Evolutionary conservation across 1,140 invertebrate genomes (phyloP).

Genomic region (Drosophila erecta): DNA sequence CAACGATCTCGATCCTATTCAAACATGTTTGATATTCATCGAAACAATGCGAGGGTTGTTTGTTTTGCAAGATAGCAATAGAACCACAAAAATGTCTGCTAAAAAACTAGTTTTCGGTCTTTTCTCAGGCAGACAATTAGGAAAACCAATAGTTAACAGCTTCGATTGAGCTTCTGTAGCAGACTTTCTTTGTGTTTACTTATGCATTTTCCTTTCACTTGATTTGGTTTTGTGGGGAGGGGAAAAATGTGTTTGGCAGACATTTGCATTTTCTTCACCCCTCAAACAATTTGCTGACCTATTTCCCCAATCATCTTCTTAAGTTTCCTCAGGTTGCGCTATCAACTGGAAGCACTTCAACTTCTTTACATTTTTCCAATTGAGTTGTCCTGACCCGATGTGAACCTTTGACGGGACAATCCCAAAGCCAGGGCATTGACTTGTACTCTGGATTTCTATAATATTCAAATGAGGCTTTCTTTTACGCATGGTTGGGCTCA

Average conservation of each 20-base stretch:
- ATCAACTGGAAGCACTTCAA: constrained; percentile 70
- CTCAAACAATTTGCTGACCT: constrained; percentile 62
- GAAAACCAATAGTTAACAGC: constrained; percentile 54
- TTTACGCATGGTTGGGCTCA: constrained; percentile 38
- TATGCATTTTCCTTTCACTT: constrained; percentile 75
- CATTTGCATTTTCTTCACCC: constrained; percentile 66
- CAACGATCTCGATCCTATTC: not conserved
- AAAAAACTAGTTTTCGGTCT: constrained; percentile 52
- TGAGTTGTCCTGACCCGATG: constrained; percentile 58
- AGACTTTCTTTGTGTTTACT: constrained; percentile 65
- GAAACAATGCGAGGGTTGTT: constrained; percentile 50
- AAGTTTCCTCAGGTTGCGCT: constrained; percentile 35
- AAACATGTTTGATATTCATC: constrained; percentile 34
- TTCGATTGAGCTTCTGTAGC: constrained; percentile 33
- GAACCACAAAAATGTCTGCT: constrained; percentile 44
- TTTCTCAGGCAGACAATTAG: constrained; percentile 50
- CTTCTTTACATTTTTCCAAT: constrained; percentile 48
- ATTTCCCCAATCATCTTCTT: constrained; percentile 71
- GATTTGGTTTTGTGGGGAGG: constrained; percentile 70
- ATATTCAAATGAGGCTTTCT: constrained; percentile 43
- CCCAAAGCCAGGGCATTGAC: constrained; percentile 43
- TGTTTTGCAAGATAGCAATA: constrained; percentile 10
- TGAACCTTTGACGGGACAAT: constrained; percentile 29
- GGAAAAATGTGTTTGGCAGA: constrained; percentile 46
- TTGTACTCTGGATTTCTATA: constrained; percentile 4